phyloP scores from a whole-genome alignment of 2,888 invertebrate species.

The Callyntrura guangdongensis region DNA sequence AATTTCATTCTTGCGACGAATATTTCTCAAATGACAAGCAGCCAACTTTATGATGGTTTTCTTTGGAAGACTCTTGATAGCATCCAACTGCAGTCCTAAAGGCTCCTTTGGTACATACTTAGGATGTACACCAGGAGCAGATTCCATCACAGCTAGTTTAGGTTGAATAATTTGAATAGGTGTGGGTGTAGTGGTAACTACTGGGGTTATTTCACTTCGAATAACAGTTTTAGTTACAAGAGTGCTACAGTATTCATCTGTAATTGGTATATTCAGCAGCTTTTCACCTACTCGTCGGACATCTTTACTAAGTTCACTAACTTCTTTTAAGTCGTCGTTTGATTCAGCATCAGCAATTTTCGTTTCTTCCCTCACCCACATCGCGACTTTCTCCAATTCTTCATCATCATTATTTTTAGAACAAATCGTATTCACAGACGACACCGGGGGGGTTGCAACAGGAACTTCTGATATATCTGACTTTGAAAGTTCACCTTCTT shows the following conservation, averaged over 20 bases:
- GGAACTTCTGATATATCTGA: not conserved
- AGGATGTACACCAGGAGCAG: not conserved
- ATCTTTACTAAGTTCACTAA: constrained; percentile 38
- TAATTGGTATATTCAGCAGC: constrained; percentile 33
- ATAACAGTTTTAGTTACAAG: constrained; percentile 13
- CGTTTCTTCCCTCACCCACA: constrained; percentile 46
- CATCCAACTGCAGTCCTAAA: constrained; percentile 42
- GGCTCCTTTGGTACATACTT: constrained; percentile 22
- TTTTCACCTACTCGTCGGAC: constrained; percentile 33
- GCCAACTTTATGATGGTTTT: constrained; percentile 53
- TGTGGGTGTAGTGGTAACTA: not conserved
- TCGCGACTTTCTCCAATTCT: constrained; percentile 27
- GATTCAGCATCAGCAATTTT: constrained; percentile 47
- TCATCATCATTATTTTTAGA: not conserved
- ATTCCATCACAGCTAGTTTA: not conserved
- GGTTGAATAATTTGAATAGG: not conserved
- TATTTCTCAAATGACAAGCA: constrained; percentile 40
- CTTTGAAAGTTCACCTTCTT: not conserved
- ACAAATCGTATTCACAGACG: not conserved
- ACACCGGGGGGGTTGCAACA: too few relatives aligned
- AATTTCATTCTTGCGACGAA: constrained; percentile 40
- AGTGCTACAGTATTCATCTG: constrained; percentile 8
- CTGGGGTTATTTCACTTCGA: not conserved
- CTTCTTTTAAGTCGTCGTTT: constrained; percentile 22
- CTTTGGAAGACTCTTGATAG: constrained; percentile 52